phyloP scores from a whole-genome alignment of 2,888 invertebrate species.

The Aethes cnicana region DNA sequence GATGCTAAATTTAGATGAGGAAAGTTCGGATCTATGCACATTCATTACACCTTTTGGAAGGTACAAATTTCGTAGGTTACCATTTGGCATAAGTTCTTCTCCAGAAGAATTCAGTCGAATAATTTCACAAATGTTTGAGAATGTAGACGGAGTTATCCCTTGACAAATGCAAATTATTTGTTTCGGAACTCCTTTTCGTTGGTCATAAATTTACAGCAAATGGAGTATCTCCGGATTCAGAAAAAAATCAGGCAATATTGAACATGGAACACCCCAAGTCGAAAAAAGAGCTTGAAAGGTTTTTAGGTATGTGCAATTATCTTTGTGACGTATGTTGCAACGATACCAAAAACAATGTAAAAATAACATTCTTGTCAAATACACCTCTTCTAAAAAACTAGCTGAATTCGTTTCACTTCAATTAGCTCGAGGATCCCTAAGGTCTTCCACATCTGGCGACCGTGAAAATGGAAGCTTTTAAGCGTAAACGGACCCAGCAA shows the following conservation, averaged over 20 bases:
- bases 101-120: slow-evolving; percentile 27
- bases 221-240: slow-evolving; percentile 22
- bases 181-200: slow-evolving; percentile 12
- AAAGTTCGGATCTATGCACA: slow-evolving; percentile 27
- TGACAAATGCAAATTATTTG: too few species aligned
- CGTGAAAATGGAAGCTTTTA: too few species aligned
- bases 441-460: too few species aligned
- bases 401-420: too few species aligned
- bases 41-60: slow-evolving; percentile 32
- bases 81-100: slow-evolving; percentile 20
- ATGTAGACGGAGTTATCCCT: slow-evolving; percentile 23
- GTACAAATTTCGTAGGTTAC: slow-evolving; percentile 26
- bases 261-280: slow-evolving; percentile 27
- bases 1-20: slow-evolving; percentile 22
- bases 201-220: slow-evolving; percentile 22
- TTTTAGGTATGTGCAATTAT: slow-evolving; percentile 32
- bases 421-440: too few species aligned
- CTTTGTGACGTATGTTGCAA: too few species aligned
- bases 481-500: too few species aligned
- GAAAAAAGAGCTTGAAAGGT: slow-evolving; percentile 25
- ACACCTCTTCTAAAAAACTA: too few species aligned
- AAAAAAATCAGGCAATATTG: slow-evolving; percentile 24
- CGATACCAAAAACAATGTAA: too few species aligned
- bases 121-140: slow-evolving; percentile 20
- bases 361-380: too few species aligned